phyloP scores from a whole-genome alignment of 2,888 invertebrate species.

The Acleris holmiana region DNA sequence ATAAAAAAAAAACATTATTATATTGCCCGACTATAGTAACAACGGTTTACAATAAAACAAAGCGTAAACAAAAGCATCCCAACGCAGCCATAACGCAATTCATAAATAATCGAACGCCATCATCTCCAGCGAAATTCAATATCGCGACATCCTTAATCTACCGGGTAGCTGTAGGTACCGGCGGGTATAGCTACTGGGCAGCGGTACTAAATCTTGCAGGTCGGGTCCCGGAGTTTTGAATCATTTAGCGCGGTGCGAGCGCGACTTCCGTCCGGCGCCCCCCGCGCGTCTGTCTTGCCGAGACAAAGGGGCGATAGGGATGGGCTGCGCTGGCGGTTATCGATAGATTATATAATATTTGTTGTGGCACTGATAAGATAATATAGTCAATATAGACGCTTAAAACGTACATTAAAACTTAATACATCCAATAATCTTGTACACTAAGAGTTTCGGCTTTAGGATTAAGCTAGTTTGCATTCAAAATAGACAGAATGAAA shows the following conservation, averaged over 20 bases:
- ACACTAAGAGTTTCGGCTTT: too few species aligned
- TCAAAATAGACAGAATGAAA: too few species aligned
- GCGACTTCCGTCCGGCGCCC: constrained; percentile 81
- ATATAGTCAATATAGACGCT: too few species aligned
- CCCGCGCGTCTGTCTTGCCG: constrained; percentile 82
- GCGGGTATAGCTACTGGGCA: constrained; percentile 64
- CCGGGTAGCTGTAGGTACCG: constrained; percentile 67
- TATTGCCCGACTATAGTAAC: too few species aligned
- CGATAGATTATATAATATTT: background rate
- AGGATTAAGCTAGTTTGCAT: too few species aligned
- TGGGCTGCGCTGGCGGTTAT: constrained; percentile 40
- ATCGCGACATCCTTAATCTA: constrained; percentile 84
- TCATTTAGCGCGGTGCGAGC: constrained; percentile 80
- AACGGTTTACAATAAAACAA: background rate
- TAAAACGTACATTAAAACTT: too few species aligned
- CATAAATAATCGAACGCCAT: constrained; percentile 34
- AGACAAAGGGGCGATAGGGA: constrained; percentile 81
- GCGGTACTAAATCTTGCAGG: constrained; percentile 78
- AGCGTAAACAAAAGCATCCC: background rate
- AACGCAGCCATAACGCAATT: constrained; percentile 6
- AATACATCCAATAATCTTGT: too few species aligned
- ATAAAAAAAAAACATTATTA: too few species aligned
- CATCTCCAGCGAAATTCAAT: constrained; percentile 78
- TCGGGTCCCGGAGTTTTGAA: constrained; percentile 80
- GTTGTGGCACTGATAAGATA: background rate